Base-by-base conservation (phyloP, 2,113 vertebrate genomes). In the Seriola aureovittata region DNA sequence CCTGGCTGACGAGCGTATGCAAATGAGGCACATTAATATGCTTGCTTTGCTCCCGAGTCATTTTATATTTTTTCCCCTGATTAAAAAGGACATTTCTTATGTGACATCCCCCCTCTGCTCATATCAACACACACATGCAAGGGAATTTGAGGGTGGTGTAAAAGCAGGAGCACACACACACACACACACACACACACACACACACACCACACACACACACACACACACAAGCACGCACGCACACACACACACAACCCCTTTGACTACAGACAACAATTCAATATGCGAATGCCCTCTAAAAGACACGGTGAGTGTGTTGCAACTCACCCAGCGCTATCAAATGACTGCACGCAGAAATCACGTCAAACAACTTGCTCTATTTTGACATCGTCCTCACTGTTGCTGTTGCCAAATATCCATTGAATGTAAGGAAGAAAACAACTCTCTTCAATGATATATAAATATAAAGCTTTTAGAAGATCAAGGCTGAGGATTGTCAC, bases 1-100 rank as follows among this genome's bases (percentile, higher is more conserved):
- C 94, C 93, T 94, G 91, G 89, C 91, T 95, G 94, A 95, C 93
- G 93, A 96, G 91, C 88, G 78, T 95, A 96, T 96, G 95, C 94
- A 96, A 96, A 96, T 96, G 89, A 95, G 91, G 71, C 87, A 87
- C 93, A 95, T 95, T 96, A 94, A 95, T 95, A 95, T 95, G 95
- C 94, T 90, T 81, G 92, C 92, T 93, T 93, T 94, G 94, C 94
- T 95, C 93, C 92, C 89, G 83, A 96, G 93, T 94, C 95, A 95
- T 96, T 96, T 94, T 93, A 94, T 93, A 94, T 95, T 93, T 94
- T 94, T 95, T 92, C 93, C 88, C 92, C 90, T 94, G 92, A 95
- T 95, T 95, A 95, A 94, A 95, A 96, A 95, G 93, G 94, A 95
- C 95, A 95, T 95, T 94, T 95, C 93, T 91, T 95, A 95, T 94